phyloP scores from a whole-genome alignment of 2,113 vertebrate species.

The Oreochromis tanganicae region DNA sequence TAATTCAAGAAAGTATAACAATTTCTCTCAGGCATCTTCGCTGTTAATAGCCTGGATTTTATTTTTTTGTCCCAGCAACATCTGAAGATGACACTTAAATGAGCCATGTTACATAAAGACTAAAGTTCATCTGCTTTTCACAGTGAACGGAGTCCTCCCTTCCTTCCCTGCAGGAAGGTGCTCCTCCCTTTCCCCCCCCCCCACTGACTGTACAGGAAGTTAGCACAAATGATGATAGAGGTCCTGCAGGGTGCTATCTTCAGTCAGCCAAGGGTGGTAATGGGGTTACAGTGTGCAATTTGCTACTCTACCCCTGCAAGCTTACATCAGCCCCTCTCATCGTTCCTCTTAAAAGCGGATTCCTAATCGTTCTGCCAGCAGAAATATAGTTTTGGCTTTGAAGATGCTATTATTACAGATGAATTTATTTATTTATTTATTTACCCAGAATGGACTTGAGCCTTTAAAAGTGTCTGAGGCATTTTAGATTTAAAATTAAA shows the following conservation, averaged over 20 bases:
- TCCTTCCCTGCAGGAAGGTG: constrained; percentile 27
- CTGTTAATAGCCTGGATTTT: background rate
- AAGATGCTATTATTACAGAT: constrained; percentile 29
- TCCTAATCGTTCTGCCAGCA: constrained; percentile 40
- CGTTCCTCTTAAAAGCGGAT: constrained; percentile 21
- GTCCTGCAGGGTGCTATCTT: constrained; percentile 23
- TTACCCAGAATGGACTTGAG: background rate
- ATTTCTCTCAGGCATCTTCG: background rate
- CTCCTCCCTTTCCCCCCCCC: background rate
- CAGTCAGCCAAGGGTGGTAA: constrained; percentile 20
- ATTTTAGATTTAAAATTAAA: background rate
- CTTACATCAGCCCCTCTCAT: constrained; percentile 36
- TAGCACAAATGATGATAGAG: constrained; percentile 14
- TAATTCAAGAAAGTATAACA: background rate
- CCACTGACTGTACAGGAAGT: background rate
- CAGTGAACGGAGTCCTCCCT: background rate
- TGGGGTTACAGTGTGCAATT: constrained; percentile 42
- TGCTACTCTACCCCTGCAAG: constrained; percentile 19
- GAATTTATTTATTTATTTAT: constrained; percentile 1
- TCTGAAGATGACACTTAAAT: background rate
- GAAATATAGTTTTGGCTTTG: constrained; percentile 42
- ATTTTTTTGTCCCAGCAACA: background rate
- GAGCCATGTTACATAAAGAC: background rate
- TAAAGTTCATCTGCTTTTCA: background rate
- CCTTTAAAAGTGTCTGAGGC: background rate